Evolutionary conservation across 2,797 vertebrate species (phyloP).

Genomic region (Helarctos malayanus): DNA sequence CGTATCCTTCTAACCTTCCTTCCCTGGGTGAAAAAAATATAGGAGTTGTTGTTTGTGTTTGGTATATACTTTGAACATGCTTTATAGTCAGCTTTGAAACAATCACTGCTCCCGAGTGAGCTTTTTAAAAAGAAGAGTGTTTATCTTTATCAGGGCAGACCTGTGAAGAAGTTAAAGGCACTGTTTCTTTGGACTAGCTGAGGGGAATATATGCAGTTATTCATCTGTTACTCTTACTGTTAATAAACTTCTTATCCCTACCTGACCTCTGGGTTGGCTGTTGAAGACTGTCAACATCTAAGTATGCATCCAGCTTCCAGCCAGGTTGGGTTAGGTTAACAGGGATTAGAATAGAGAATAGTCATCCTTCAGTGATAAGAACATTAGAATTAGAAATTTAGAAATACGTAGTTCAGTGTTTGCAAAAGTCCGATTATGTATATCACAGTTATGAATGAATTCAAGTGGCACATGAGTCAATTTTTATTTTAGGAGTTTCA

Average conservation of each 20-base stretch:
- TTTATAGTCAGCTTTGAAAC: conserved; percentile 58
- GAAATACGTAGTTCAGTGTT: conserved; percentile 55
- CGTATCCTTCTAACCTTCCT: background rate
- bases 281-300: conserved; percentile 30
- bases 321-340: conserved; percentile 18
- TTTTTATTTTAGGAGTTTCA: conserved; percentile 66
- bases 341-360: conserved; percentile 18
- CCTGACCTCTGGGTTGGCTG: background rate
- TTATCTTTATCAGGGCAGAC: conserved; percentile 44
- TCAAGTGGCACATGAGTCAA: background rate
- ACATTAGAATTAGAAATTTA: conserved; percentile 62
- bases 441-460: conserved; percentile 29
- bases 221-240: conserved; percentile 39
- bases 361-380: conserved; percentile 8
- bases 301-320: background rate
- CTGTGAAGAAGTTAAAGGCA: conserved; percentile 51
- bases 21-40: conserved; percentile 53
- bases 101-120: conserved; percentile 55
- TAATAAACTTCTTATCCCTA: conserved; percentile 54
- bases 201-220: background rate
- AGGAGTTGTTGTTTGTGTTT: conserved; percentile 61
- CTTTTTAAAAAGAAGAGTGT: conserved; percentile 13
- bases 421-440: conserved; percentile 27
- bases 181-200: conserved; percentile 23
- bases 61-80: conserved; percentile 24